Evolutionary conservation across 92 coral and sea anemone genomes (phyloP), one percentile per base, ranked within the genome.

Genomic region (Epizoanthus illoricatus): DNA sequence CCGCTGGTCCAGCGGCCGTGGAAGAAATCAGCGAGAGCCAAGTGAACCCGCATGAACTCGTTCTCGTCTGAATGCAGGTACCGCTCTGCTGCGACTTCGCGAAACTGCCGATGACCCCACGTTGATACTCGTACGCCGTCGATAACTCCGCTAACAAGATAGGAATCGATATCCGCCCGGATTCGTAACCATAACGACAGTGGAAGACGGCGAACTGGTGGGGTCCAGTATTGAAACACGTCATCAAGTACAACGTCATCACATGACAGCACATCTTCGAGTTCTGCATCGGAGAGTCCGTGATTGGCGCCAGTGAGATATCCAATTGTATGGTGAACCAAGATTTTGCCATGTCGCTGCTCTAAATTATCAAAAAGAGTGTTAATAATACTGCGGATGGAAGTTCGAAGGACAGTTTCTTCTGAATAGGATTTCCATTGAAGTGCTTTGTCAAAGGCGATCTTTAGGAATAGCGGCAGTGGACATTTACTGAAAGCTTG

Each of bases 101-200:
- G 91, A 76, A 97, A 86, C 59, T 91, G 90, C 67, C 90, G 93
- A 74, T 97, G 94, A n/a, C 80, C 84, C 99, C 99, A 97, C 40
- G 97, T 90, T 59, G 91, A 57, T 72, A 97, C 75, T 6, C 90
- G 89, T 79, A 88, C 89, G 15, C 98, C 98, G 78, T 97, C 90
- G 63, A 79, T 89, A 76, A 88, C 91, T 41, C 86, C 92, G 41
- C 86, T 87, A 54, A 85, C 88, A 28, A 97, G 87, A 73, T 84
- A 93, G 41, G 97, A 83, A 49, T 90, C 94, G 43, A 97, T 80
- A 80, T 92, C 97, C 81, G 88, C 81, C 73, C 89, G 92, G 70
- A 93, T 86, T 73, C 98, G 90, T 69, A 89, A 69, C 84, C 92
- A 87, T 8, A 85, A 83, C 20, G 90, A 88, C 19, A 94, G 89